Conservation (phyloP, 2,888 invertebrate genomes). For the Volucella bombylans region DNA sequence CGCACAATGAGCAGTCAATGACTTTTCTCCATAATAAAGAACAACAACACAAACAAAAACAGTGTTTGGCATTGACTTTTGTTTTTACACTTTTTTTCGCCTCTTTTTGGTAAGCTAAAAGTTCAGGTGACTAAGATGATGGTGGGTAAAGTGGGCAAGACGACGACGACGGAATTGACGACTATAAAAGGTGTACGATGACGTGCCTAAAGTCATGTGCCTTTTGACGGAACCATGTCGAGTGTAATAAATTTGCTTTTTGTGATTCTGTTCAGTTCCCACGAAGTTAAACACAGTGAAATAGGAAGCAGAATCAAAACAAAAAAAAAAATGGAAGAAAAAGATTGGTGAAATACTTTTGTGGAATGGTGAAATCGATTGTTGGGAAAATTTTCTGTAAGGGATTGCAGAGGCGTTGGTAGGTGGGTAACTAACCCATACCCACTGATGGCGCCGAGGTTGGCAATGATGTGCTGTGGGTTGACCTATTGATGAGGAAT, state of each 20-base stretch:
- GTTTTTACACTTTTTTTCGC: slow-evolving; percentile 16
- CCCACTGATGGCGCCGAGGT: too few species aligned
- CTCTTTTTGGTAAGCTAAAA: slow-evolving; percentile 38
- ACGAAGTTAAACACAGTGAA: slow-evolving; percentile 20
- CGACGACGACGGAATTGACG: neutral
- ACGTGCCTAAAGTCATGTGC: slow-evolving; percentile 63
- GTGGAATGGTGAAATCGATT: slow-evolving; percentile 38
- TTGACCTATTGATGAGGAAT: too few species aligned
- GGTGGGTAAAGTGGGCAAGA: slow-evolving; percentile 19
- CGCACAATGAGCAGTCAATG: slow-evolving; percentile 49
- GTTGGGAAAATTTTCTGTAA: neutral
- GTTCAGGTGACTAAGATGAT: slow-evolving; percentile 43
- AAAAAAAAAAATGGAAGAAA: neutral
- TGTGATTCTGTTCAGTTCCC: slow-evolving; percentile 26
- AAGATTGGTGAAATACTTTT: slow-evolving; percentile 22
- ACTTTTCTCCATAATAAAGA: slow-evolving; percentile 38
- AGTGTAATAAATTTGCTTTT: slow-evolving; percentile 27
- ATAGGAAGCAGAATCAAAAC: neutral
- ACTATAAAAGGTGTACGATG: slow-evolving; percentile 40
- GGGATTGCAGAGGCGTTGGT: neutral
- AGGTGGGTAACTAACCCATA: too few species aligned
- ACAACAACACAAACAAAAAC: slow-evolving; percentile 30
- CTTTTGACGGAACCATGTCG: slow-evolving; percentile 40
- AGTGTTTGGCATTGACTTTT: slow-evolving; percentile 67
- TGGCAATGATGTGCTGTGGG: too few species aligned